These are phyloP conservation scores for Tridacna crocea DNA, from an alignment of 2,888 invertebrate species.

Conservation along the genomic window DNA sequence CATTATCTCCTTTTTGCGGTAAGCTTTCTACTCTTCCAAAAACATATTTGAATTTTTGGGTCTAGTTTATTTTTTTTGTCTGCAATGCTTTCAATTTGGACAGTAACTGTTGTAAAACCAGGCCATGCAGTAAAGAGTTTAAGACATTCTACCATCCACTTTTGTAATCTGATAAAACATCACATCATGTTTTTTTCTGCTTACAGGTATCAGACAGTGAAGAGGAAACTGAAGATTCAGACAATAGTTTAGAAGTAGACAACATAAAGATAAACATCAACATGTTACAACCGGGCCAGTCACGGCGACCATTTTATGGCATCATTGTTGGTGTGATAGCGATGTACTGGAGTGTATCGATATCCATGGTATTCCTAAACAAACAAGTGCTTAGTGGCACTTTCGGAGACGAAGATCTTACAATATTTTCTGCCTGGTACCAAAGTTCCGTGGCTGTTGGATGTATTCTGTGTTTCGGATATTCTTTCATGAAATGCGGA, in stretches of 20 bases:
- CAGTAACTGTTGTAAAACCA: too few relatives aligned
- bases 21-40: too few relatives aligned
- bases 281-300: conserved; percentile 18
- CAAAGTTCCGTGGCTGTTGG: conserved; percentile 80
- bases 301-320: conserved; percentile 32
- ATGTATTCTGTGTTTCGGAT: conserved; percentile 60
- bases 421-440: conserved; percentile 83
- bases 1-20: too few relatives aligned
- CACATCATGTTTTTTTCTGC: too few relatives aligned
- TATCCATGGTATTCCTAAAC: conserved; percentile 97
- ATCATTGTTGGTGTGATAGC: conserved; percentile 71
- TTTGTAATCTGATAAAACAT: too few relatives aligned
- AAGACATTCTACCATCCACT: too few relatives aligned
- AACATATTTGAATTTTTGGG: too few relatives aligned
- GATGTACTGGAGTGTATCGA: conserved; percentile 91
- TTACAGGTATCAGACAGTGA: too few relatives aligned
- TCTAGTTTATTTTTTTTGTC: background rate
- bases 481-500: conserved; percentile 34
- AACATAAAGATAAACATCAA: background rate
- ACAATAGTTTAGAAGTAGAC: background rate
- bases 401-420: conserved; percentile 74
- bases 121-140: too few relatives aligned
- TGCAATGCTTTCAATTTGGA: background rate
- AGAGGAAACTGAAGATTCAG: background rate
- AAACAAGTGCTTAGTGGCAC: conserved; percentile 88